Conservation (phyloP, 1,140 invertebrate genomes). For the Meloidogyne hapla region DNA sequence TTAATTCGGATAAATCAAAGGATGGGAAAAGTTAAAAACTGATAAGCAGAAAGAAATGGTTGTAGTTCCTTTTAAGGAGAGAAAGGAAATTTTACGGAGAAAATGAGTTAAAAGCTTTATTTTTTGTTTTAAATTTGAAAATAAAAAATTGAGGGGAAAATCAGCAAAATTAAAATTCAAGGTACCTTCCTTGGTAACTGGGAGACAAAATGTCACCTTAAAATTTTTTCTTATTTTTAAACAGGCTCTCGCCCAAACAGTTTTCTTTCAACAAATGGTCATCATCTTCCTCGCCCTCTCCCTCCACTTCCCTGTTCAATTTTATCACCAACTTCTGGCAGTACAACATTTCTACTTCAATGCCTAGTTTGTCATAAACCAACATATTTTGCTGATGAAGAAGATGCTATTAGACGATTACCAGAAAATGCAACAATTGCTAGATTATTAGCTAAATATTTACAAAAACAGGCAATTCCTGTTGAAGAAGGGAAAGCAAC, state of each 20-base stretch:
- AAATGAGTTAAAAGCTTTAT: not conserved
- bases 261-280: conserved; percentile 37
- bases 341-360: conserved; percentile 23
- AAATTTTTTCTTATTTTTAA: conserved; percentile 17
- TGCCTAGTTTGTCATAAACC: conserved; percentile 46
- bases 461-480: not conserved
- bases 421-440: conserved; percentile 39
- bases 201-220: too few relatives aligned
- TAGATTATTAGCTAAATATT: conserved; percentile 18
- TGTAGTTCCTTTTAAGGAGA: not conserved
- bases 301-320: conserved; percentile 21
- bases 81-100: not conserved
- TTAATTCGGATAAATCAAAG: conserved; percentile 6
- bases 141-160: not conserved
- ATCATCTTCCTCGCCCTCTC: conserved; percentile 6
- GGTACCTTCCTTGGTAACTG: too few relatives aligned
- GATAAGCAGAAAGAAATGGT: not conserved
- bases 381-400: conserved; percentile 46
- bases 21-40: conserved; percentile 1
- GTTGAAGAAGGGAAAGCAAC: not conserved
- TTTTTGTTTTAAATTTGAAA: not conserved
- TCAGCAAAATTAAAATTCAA: too few relatives aligned
- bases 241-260: conserved; percentile 40
- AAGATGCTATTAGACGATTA: conserved; percentile 24
- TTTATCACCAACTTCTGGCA: conserved; percentile 17